Evolutionary conservation across 2,113 vertebrate species (phyloP), one percentile per base, ranked within the genome.

Genomic region (Bombycilla garrulus): DNA sequence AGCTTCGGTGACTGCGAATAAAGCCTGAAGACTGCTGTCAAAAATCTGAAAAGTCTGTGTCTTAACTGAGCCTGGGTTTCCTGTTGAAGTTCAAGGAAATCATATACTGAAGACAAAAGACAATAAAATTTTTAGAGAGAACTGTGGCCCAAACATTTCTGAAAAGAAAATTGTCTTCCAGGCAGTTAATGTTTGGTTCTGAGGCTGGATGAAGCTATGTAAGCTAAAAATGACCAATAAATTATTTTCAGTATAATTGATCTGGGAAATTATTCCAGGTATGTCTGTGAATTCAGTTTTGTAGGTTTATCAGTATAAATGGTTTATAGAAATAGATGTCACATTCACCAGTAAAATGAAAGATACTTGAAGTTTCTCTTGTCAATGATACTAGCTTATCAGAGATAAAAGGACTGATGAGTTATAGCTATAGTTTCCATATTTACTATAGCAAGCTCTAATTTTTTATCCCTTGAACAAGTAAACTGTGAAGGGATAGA

Each of bases 391-490:
- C 67, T 71, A 81, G 45, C 72, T 92, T 86, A 95, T 73, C 74
- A 92, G 69, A 93, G 95, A 96, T 95, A 94, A 97, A 97, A 93
- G 42, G 36, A 83, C 36, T 19, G 40, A 92, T 94, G 92, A 97
- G 96, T 96, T 96, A 95, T 85, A 90, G 89, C 56, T 81, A 78
- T 81, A 20, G 9, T 79, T 83, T 69, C 58, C 57, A 33, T 97
- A 95, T 97, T 97, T 98, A 97, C 89, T 94, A 92, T 93, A 88
- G 64, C 58, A 95, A 97, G 50, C n/a, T 95, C 54, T 72, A 33
- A 96, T 93, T 96, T 96, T 97, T 92, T 92, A 76, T 81, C 78
- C 66, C 62, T 72, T 58, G 88, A 97, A 94, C 93, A 97, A 94
- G 78, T 86, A 95, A 97, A 95, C 44, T 77, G 56, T 91, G 89